Evolutionary conservation across 2,113 vertebrate species (phyloP), one percentile per base, ranked within the genome.

Genomic region (Cephalophus harveyi): DNA sequence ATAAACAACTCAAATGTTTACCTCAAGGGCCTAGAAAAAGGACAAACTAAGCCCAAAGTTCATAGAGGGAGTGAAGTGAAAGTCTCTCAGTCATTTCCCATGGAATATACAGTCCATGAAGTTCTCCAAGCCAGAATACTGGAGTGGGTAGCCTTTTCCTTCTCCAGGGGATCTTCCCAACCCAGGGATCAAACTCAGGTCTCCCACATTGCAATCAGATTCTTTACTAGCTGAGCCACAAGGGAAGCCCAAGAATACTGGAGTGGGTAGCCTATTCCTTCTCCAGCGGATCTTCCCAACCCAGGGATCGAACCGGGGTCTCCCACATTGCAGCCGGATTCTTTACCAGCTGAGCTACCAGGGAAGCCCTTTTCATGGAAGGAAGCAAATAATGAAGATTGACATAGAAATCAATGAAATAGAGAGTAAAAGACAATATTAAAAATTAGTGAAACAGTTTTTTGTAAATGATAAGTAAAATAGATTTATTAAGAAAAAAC

Each of bases 231-330:
- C 1, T 71, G n/a, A 71, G 10, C n/a, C 64, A 71, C 64, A 21
- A 36, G 17, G n/a, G 64, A 71, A 71, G 64, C 64, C n/a, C 64
- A 36, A 71, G 9, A 71, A 36, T 11, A 71, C n/a, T 71, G 17
- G 64, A 23, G n/a, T 71, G n/a, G n/a, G 67, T 71, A 23, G n/a
- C 64, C 17, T 71, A 36, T 71, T 17, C 17, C 64, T 71, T 71
- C 67, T 71, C 19, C 19, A 21, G 67, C 5, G 0, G n/a, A 71
- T 71, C 64, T 71, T 71, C n/a, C 64, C 17, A 11, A 36, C 9
- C n/a, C 2, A 21, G 64, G 64, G 17, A 71, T 71, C 9, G 0
- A 71, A 71, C 4, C 1, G 0, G 64, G n/a, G 17, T 36, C 2
- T 71, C 17, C 64, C 36, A 21, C 64, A 36, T 11, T 71, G n/a